These are phyloP conservation scores for Koerneria pararmatus DNA, from an alignment of 2,888 invertebrate genomes.

Conservation along the genomic window DNA sequence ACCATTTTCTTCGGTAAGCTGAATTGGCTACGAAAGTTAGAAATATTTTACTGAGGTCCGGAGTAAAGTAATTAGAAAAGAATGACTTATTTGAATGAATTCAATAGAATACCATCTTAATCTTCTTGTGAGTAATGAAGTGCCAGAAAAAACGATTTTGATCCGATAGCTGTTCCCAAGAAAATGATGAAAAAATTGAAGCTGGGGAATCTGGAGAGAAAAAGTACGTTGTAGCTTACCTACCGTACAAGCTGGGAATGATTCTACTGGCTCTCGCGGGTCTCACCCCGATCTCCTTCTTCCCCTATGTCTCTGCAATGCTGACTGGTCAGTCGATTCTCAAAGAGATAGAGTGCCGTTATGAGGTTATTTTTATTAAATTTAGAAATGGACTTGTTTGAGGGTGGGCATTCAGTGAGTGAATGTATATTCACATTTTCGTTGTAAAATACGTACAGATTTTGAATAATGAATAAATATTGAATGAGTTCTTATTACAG, in stretches of 20 bases:
- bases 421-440: too few relatives aligned
- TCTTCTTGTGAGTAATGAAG: too few relatives aligned
- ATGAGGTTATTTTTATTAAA: too few relatives aligned
- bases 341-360: too few relatives aligned
- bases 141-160: background rate
- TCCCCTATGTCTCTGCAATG: constrained; percentile 65
- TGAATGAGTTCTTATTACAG: constrained; percentile 71
- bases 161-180: background rate
- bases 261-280: constrained; percentile 75
- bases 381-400: too few relatives aligned
- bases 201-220: too few relatives aligned
- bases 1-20: constrained; percentile 79
- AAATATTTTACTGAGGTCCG: background rate
- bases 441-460: constrained; percentile 24
- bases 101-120: too few relatives aligned
- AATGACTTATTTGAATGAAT: background rate
- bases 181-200: too few relatives aligned
- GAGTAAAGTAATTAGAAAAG: too few relatives aligned
- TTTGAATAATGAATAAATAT: constrained; percentile 17
- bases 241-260: constrained; percentile 90
- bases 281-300: constrained; percentile 66
- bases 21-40: background rate
- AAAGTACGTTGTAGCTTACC: constrained; percentile 71
- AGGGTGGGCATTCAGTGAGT: too few relatives aligned
- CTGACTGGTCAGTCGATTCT: constrained; percentile 29